Evolutionary conservation across 2,888 invertebrate species (phyloP).

Genomic region (Drosophila parthenogenetica): DNA sequence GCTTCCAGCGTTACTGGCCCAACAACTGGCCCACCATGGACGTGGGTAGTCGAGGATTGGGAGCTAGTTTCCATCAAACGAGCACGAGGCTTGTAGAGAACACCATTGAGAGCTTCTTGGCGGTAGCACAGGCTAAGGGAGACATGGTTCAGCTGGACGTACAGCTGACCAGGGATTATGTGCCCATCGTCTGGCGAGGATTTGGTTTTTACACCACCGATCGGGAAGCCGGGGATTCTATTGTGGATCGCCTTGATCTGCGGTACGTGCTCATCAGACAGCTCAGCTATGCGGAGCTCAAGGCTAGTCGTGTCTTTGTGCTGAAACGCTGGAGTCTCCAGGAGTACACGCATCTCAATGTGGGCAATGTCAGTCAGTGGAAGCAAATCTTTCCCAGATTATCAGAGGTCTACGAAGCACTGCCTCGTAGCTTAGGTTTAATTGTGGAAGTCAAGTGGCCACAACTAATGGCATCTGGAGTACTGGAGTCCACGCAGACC

Average conservation of each 20-base stretch:
- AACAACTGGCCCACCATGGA: conserved; percentile 94
- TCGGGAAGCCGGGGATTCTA: conserved; percentile 87
- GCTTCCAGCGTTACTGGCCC: conserved; percentile 94
- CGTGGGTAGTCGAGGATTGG: conserved; percentile 97
- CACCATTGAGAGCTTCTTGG: conserved; percentile 96
- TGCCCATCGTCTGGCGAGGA: conserved; percentile 98
- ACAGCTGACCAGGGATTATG: conserved; percentile 96
- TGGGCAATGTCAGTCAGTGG: conserved; percentile 87
- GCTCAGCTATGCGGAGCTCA: conserved; percentile 94
- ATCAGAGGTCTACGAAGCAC: conserved; percentile 90
- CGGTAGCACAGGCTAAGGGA: conserved; percentile 95
- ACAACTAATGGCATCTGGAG: conserved; percentile 93
- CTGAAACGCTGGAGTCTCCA: conserved; percentile 89
- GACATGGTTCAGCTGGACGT: conserved; percentile 99
- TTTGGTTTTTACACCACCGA: conserved; percentile 89
- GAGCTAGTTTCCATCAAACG: conserved; percentile 91
- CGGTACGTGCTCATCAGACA: conserved; percentile 96
- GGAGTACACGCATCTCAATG: conserved; percentile 89
- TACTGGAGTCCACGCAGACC: conserved; percentile 91
- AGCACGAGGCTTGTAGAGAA: conserved; percentile 92
- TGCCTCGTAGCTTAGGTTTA: conserved; percentile 94
- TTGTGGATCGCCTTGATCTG: conserved; percentile 91
- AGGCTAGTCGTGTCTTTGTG: conserved; percentile 94
- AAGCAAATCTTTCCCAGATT: conserved; percentile 96
- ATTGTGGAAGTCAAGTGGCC: conserved; percentile 99